Evolutionary conservation across 1,140 invertebrate species (phyloP), one percentile per base, ranked within the genome.

Genomic region (Agrypnia vestita): DNA sequence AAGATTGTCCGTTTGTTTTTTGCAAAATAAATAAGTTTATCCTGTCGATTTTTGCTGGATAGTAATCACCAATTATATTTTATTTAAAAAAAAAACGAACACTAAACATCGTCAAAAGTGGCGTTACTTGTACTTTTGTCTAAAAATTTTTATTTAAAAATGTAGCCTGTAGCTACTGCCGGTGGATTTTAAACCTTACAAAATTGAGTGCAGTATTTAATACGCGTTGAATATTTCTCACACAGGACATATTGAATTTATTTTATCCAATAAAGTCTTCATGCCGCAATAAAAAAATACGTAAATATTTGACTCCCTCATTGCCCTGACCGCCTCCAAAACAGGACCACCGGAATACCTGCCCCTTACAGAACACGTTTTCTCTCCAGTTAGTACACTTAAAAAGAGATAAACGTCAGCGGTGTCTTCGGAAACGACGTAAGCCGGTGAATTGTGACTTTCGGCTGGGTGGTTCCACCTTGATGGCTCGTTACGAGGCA

Each of bases 281-380:
- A 8, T 21, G 35, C 61, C 25, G 25, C 6, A 13, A 35, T 64
- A 64, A 64, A 35, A 64, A 64, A 25, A 43, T 43, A 21, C 61
- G n/a, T 64, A 13, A 51, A 25, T 64, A 13, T 64, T 11, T 64
- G 19, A 64, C 35, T 64, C 61, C 61, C 61, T 64, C 25, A 64
- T 64, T 64, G 19, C 61, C 49, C 35, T 13, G 4, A 25, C 61
- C 61, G 61, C 61, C 25, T 55, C 11, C 44, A 21, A 49, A 64
- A 21, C 47, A 13, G 43, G 44, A 35, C 64, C 69, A 71, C 64
- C 61, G 19, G 61, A 64, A 64, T 64, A 64, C 25, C 19, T 43
- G 25, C 1, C 13, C 35, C 25, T 13, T n/a, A 44, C 21, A 44
- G 35, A 64, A 25, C 55, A 59, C 17, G 6, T n/a, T 17, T 25